Base-by-base conservation (phyloP, 2,113 vertebrate genomes). In the Lasiurus borealis region DNA sequence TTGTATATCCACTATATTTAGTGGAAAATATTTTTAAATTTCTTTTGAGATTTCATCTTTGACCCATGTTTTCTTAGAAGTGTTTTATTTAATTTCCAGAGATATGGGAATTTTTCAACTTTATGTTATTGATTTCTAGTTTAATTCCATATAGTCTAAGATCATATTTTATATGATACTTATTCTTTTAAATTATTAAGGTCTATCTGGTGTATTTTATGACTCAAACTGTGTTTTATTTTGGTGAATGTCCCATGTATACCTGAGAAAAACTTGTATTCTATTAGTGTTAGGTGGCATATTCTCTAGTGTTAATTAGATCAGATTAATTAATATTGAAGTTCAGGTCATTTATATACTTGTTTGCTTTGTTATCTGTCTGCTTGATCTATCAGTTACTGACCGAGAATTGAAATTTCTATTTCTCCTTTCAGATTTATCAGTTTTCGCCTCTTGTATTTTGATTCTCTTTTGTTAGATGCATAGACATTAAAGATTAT, bases 11-110 rank as follows among this genome's bases (percentile, higher is more conserved):
- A 88, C 10, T 81, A 40, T 14, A 80, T 87, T 91, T 90, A 62
- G 8, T 80, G 75, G 25, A 54, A 95, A 81, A 88, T 62, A 84
- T 25, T 85, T 80, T 92, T 25, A 29, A 91, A 85, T 71, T 81
- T 84, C 29, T 73, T 78, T 81, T 87, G 31, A 64, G 31, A n/a
- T 44, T 36, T 54, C 68, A 80, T 72, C 76, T 80, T 87, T 57
- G 9, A 76, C 4, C 8, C 21, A 10, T 19, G 21, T 95, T 6
- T 69, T 44, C 36, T 86, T 90, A 69, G 44, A 82, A 82, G 7
- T 82, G 27, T 86, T 93, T 85, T 82, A 9, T 40, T 75, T 76
- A 76, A 87, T 71, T 93, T 90, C 8, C 52, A 82, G 25, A 83
- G 34, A 76, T 40, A 21, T 76, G 29, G 9, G 8, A 0, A 54